These are phyloP conservation scores for Anaspis maculata DNA, from an alignment of 2,888 invertebrate genomes.

Conservation along the genomic window DNA sequence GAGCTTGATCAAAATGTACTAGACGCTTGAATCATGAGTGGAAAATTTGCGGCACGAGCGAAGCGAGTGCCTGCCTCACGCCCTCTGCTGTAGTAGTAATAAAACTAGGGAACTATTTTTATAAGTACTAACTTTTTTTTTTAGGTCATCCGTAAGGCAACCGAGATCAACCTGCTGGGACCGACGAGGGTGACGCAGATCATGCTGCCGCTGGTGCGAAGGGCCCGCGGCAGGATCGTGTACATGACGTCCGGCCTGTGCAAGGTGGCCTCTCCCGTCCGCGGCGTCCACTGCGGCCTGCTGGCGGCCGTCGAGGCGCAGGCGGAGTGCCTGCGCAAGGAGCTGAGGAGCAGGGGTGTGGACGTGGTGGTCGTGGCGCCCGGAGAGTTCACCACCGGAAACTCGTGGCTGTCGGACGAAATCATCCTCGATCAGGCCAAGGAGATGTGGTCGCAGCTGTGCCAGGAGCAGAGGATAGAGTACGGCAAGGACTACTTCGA, in stretches of 20 bases:
- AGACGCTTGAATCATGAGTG: too few relatives aligned
- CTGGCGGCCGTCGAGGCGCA: slow-evolving; percentile 74
- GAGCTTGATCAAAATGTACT: too few relatives aligned
- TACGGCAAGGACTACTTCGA: slow-evolving; percentile 82
- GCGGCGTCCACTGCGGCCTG: slow-evolving; percentile 73
- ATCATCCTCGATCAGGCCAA: slow-evolving; percentile 51
- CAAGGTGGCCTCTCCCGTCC: slow-evolving; percentile 69
- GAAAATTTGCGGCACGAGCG: too few relatives aligned
- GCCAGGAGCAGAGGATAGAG: slow-evolving; percentile 66
- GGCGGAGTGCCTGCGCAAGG: slow-evolving; percentile 69
- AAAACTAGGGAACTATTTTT: too few relatives aligned
- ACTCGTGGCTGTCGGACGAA: slow-evolving; percentile 64
- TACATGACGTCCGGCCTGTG: slow-evolving; percentile 74
- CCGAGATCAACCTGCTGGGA: slow-evolving; percentile 72
- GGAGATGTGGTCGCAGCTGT: slow-evolving; percentile 73
- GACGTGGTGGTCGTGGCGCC: slow-evolving; percentile 79
- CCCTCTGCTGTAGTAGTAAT: too few relatives aligned
- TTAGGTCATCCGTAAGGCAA: slow-evolving; percentile 46
- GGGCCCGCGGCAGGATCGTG: slow-evolving; percentile 71
- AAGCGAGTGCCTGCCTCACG: too few relatives aligned
- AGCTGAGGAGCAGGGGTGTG: slow-evolving; percentile 57
- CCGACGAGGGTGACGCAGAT: slow-evolving; percentile 52
- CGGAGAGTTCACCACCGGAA: slow-evolving; percentile 76
- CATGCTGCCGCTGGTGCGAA: slow-evolving; percentile 72
- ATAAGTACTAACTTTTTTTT: too few relatives aligned